Evolutionary conservation across 2,113 vertebrate species (phyloP).

Genomic region (Phaetusa simplex): DNA sequence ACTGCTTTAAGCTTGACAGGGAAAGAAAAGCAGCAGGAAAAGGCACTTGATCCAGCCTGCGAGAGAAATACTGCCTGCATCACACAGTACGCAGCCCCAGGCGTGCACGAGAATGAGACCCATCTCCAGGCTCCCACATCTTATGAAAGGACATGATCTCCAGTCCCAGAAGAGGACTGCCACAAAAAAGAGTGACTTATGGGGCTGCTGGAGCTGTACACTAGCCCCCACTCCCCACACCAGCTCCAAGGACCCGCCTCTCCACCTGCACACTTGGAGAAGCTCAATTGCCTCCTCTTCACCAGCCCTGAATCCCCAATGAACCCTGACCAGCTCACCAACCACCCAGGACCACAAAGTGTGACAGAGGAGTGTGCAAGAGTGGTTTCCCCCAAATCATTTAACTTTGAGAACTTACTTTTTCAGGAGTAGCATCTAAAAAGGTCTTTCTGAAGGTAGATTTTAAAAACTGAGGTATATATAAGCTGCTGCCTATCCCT

Average conservation of each 20-base stretch:
- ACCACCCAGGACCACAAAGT: neutral
- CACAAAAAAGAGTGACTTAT: neutral
- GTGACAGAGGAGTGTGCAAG: fast-evolving
- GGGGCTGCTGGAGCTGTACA: neutral
- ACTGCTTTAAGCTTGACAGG: neutral
- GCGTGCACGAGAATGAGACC: neutral
- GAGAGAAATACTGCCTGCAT: neutral
- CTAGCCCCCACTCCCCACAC: fast-evolving
- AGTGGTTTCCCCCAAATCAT: neutral
- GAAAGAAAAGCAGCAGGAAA: neutral
- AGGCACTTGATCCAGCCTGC: neutral
- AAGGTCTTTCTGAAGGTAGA: neutral
- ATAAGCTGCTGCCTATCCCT: neutral
- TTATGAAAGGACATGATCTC: neutral
- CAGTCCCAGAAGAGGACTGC: fast-evolving
- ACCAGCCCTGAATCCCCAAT: neutral
- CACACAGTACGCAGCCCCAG: neutral
- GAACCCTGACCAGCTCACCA: neutral
- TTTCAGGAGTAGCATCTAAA: neutral
- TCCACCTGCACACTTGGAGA: fast-evolving
- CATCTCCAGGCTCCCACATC: neutral
- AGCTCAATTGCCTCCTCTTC: neutral
- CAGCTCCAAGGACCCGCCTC: neutral
- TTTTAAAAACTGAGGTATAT: neutral
- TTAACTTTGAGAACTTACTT: neutral